Percentiles rank a stretch among this genome's conserved stretches.
Evolutionary conservation across 2,888 invertebrate genomes (phyloP).

Genomic region (Caenorhabditis sp.): DNA sequence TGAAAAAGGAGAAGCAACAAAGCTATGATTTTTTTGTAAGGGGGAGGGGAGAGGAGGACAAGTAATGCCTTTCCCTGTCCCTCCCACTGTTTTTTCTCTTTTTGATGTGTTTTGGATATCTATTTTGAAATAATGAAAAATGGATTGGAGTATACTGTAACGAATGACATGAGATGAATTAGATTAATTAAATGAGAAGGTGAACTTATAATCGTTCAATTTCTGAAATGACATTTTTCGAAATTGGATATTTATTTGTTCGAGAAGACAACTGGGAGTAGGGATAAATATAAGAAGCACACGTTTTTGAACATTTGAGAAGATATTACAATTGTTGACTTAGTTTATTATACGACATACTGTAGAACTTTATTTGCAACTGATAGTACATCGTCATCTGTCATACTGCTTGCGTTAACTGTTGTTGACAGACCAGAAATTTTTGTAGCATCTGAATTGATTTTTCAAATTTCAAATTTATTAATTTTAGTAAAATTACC

Average conservation of each 20-base stretch:
- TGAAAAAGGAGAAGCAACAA: background rate
- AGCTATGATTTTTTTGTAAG: background rate
- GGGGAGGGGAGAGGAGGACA: background rate
- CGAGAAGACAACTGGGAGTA: background rate
- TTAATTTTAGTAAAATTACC: background rate
- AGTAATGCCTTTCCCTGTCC: background rate
- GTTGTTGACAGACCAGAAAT: slow-evolving; percentile 15
- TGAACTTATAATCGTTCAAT: background rate
- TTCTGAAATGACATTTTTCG: background rate
- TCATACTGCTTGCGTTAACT: background rate
- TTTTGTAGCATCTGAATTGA: slow-evolving; percentile 13
- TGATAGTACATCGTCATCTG: slow-evolving; percentile 3
- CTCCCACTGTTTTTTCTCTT: background rate
- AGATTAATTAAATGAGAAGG: background rate
- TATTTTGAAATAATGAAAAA: no score
- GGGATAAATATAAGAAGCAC: background rate
- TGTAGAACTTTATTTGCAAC: slow-evolving; percentile 5
- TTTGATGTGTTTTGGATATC: background rate
- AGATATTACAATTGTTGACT: background rate
- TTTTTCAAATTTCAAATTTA: background rate
- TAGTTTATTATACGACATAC: background rate
- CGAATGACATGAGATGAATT: background rate
- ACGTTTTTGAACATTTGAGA: background rate
- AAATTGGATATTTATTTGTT: background rate
- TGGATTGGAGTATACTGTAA: background rate